Conservation (phyloP, 2,113 vertebrate species). For the Phrynosoma platyrhinos region DNA sequence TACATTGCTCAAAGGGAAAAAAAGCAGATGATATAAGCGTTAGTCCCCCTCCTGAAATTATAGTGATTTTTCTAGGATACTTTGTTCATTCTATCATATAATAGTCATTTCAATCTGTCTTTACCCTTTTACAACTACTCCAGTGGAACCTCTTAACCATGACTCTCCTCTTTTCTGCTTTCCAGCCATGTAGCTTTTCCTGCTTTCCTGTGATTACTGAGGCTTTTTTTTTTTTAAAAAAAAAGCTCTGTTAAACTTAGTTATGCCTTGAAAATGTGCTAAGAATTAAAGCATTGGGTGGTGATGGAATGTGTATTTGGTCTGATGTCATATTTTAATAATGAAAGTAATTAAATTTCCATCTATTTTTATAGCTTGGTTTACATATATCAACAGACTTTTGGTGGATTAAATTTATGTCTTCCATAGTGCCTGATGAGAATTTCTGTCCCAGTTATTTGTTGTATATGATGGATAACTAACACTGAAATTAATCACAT, state of each 20-base stretch:
- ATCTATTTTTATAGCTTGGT: not conserved
- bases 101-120: not conserved
- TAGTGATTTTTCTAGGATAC: not conserved
- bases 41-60: not conserved
- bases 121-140: not conserved
- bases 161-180: not conserved
- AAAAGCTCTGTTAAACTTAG: not conserved
- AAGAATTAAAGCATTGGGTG: not conserved
- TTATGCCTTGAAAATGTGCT: not conserved
- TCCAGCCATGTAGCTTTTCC: not conserved
- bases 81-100: not conserved
- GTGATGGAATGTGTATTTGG: not conserved
- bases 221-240: not conserved
- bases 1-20: no score
- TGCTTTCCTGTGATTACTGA: not conserved
- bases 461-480: constrained; percentile 50
- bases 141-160: not conserved
- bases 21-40: no score
- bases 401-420: not conserved
- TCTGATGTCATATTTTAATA: not conserved
- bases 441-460: constrained; percentile 53
- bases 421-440: constrained; percentile 49
- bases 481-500: constrained; percentile 59
- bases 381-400: not conserved
- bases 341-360: not conserved